Percentiles rank a stretch among this genome's conserved stretches.
Evolutionary conservation across 2,113 vertebrate species (phyloP).

Genomic region (Aegypius monachus): DNA sequence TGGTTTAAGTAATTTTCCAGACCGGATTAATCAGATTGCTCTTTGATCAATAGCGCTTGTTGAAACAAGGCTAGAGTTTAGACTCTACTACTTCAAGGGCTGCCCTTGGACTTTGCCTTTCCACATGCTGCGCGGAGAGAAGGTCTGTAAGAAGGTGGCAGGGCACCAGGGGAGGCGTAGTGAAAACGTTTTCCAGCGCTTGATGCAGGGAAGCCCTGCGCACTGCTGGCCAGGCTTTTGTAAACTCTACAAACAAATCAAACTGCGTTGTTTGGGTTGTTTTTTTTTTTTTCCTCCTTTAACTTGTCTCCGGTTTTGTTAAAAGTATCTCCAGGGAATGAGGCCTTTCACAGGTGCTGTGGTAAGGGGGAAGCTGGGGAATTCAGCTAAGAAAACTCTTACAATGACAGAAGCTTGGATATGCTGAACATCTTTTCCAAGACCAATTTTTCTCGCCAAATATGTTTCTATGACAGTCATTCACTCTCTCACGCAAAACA

Average conservation of each 20-base stretch:
- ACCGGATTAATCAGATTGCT: constrained; percentile 23
- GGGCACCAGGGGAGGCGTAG: not conserved
- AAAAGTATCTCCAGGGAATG: not conserved
- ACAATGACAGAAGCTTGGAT: not conserved
- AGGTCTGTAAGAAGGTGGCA: not conserved
- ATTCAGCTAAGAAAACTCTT: not conserved
- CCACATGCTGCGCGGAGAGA: not conserved
- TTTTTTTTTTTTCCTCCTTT: not conserved
- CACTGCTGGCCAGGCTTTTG: not conserved
- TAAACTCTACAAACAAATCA: not conserved
- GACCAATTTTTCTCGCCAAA: not conserved
- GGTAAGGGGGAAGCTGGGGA: not conserved
- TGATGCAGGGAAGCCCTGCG: not conserved
- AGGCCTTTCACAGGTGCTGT: not conserved
- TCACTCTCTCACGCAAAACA: not conserved
- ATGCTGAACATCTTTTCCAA: not conserved
- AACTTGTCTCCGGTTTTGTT: not conserved
- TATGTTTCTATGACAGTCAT: not conserved
- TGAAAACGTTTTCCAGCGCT: not conserved
- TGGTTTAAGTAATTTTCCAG: constrained; percentile 13
- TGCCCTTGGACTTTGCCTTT: not conserved
- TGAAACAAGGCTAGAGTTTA: constrained; percentile 27
- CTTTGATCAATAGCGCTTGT: constrained; percentile 22
- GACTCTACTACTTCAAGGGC: not conserved
- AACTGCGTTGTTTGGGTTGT: not conserved